Conservation (phyloP, 1,140 invertebrate genomes). For the Nephila pilipes region DNA sequence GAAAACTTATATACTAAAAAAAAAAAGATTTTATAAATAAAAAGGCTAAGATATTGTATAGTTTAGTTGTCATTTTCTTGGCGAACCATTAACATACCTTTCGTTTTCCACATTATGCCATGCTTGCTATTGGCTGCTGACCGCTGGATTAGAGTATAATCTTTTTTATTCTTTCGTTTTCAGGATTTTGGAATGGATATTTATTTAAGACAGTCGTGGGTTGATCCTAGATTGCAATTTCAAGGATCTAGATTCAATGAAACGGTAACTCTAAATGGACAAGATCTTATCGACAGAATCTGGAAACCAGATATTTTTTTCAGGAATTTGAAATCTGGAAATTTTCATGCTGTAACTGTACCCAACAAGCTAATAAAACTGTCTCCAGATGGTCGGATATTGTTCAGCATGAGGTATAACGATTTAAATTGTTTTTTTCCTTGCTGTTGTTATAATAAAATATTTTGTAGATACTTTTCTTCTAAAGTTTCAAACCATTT, state of each 20-base stretch:
- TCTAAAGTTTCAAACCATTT: too few species aligned
- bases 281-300: slow-evolving; percentile 79
- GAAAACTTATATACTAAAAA: too few species aligned
- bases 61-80: too few species aligned
- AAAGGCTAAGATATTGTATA: too few species aligned
- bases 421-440: background rate
- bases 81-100: too few species aligned
- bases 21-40: too few species aligned
- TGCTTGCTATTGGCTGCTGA: too few species aligned
- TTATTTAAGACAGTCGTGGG: slow-evolving; percentile 81
- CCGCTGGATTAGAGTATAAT: too few species aligned
- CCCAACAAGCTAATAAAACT: slow-evolving; percentile 82
- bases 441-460: too few species aligned
- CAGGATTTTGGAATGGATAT: slow-evolving; percentile 81
- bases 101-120: too few species aligned
- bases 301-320: slow-evolving; percentile 83
- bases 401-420: slow-evolving; percentile 82
- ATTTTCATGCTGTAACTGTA: slow-evolving; percentile 82
- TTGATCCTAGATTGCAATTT: slow-evolving; percentile 79
- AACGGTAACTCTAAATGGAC: slow-evolving; percentile 77
- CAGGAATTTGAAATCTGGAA: slow-evolving; percentile 82
- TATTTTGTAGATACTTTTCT: too few species aligned
- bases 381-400: slow-evolving; percentile 80
- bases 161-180: background rate
- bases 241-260: slow-evolving; percentile 71